Evolutionary conservation across 2,797 vertebrate species (phyloP).

Genomic region (Eutrigla gurnardus): DNA sequence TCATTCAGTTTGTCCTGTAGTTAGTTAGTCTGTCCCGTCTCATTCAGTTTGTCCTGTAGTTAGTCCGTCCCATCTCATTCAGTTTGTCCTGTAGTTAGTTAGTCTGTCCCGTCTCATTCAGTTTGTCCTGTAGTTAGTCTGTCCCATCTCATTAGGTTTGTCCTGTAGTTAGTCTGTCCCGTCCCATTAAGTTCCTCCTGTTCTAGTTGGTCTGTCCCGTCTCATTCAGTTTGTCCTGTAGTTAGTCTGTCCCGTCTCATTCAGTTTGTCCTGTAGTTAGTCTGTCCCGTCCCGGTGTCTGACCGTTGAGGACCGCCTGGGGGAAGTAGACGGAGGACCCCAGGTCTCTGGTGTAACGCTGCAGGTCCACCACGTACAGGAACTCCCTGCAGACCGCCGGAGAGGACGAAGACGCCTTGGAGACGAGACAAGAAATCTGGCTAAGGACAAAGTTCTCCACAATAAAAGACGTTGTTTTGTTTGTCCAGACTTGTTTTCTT

Average conservation of each 20-base stretch:
- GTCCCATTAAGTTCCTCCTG: not conserved
- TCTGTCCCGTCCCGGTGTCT: constrained; percentile 5
- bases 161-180: not conserved
- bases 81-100: too few species aligned
- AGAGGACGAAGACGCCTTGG: constrained; percentile 26
- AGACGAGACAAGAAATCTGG: not conserved
- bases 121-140: not conserved
- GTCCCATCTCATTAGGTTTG: fast-evolving
- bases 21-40: too few species aligned
- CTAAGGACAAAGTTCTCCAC: too few species aligned
- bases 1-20: too few species aligned
- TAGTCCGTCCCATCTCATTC: too few species aligned
- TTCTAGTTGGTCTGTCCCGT: not conserved
- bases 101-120: not conserved
- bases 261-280: too few species aligned
- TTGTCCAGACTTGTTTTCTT: too few species aligned
- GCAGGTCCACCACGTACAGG: constrained; percentile 71
- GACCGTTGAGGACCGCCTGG: constrained; percentile 65
- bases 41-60: too few species aligned
- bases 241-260: not conserved
- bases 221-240: not conserved
- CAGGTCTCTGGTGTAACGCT: constrained; percentile 81
- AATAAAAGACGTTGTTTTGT: too few species aligned
- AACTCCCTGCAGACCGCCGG: constrained; percentile 63
- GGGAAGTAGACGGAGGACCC: constrained; percentile 76